Base-by-base conservation (phyloP, 2,888 invertebrate species). In the Syrista parreyssii region DNA sequence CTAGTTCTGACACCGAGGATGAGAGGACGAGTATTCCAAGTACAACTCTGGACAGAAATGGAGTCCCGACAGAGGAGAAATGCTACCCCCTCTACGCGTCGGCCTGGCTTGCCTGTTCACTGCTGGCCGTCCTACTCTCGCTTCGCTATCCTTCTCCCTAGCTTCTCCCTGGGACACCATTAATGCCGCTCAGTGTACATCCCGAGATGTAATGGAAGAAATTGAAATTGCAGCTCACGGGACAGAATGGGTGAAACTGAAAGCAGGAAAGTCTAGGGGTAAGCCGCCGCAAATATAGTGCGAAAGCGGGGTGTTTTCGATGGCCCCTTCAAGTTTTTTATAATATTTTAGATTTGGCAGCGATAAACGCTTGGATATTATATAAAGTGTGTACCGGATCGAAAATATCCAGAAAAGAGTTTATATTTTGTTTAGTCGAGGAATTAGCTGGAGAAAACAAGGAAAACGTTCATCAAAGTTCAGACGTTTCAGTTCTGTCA, bases 211-310 rank as follows among this genome's bases (percentile, higher is more conserved):
- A 79, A 71, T n/a, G 68, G 35, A 31, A 4, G 75, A 79, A 23
- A 75, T 74, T 74, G 80, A 76, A 79, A 75, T 79, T 77, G 55
- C 75, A 73, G 30, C 11, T 75, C 75, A 79, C 23, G 79, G 68
- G 4, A 80, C 73, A 76, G 30, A 6, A 23, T 80, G 78, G 31
- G 15, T 31, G 23, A 79, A 73, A 74, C 35, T 80, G 72, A 40
- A 74, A 77, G 68, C 75, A 76, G 75, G 55, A 0, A 0, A 4
- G 71, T 79, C 75, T 79, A 74, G 55, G 68, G 69, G 77, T 78
- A n/a, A 75, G 76, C 36, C 12, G 34, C 40, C 80, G 84, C 79
- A 86, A 86, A 83, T 86, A 85, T 82, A 85, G 79, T 12, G 82
- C 81, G 34, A 86, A 75, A 79, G 77, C 76, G 34, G 76, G 79